These are phyloP conservation scores for Anguilla rostrata DNA, from an alignment of 2,113 vertebrate genomes.

Conservation along the genomic window DNA sequence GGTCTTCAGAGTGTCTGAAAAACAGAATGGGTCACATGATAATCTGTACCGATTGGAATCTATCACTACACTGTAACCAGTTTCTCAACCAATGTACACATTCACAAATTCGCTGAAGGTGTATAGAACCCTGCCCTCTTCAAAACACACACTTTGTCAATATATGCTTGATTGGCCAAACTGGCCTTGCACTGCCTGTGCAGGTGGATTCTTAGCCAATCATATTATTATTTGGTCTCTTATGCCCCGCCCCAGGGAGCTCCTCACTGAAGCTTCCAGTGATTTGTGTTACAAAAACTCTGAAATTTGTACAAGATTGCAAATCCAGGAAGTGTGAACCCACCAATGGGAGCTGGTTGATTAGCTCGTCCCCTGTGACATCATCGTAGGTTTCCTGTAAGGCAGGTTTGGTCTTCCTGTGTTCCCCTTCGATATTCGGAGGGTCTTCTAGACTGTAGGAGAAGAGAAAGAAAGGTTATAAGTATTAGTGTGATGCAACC, in stretches of 20 bases:
- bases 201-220: no score
- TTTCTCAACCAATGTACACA: no score
- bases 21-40: constrained; percentile 42
- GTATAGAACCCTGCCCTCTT: no score
- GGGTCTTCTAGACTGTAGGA: constrained; percentile 67
- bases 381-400: constrained; percentile 68
- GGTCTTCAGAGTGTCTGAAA: constrained; percentile 68
- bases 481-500: neutral
- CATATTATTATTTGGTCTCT: no score
- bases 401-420: constrained; percentile 60
- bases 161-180: no score
- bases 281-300: no score
- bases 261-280: no score
- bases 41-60: neutral
- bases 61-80: no score
- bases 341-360: constrained; percentile 68
- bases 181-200: no score
- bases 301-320: neutral
- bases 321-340: constrained; percentile 20
- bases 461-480: constrained; percentile 7
- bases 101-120: no score
- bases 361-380: constrained; percentile 59
- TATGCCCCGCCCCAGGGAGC: no score
- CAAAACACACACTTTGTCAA: no score
- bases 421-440: constrained; percentile 62